Conservation (phyloP, 1,140 invertebrate species). For the Fragariocoptes setiger region DNA sequence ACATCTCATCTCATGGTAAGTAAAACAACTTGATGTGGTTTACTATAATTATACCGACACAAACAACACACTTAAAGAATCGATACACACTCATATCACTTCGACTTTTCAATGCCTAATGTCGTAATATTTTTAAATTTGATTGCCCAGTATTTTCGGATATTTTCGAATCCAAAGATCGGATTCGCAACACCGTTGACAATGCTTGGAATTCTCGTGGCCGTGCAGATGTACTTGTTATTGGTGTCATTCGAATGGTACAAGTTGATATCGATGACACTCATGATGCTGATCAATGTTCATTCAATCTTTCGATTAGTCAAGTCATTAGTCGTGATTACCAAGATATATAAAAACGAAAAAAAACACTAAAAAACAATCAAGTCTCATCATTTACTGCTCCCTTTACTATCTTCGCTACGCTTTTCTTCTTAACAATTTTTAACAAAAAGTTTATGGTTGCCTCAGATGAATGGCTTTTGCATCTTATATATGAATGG, state of each 20-base stretch:
- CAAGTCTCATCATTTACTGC: background rate
- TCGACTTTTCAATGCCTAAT: no score
- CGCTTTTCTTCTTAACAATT: no score
- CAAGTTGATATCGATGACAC: constrained; percentile 46
- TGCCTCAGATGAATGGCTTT: no score
- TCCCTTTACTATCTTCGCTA: no score
- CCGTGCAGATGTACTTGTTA: constrained; percentile 39
- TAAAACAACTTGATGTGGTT: constrained; percentile 25
- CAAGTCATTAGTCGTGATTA: constrained; percentile 49
- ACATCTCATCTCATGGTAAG: constrained; percentile 34
- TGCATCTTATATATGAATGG: no score
- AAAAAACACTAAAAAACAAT: constrained; percentile 26
- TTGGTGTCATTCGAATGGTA: constrained; percentile 55
- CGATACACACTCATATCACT: no score
- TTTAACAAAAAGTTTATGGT: no score
- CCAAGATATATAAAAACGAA: constrained; percentile 41
- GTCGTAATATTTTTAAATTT: no score
- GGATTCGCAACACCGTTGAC: constrained; percentile 37
- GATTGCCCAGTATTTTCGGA: constrained; percentile 14
- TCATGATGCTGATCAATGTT: constrained; percentile 60
- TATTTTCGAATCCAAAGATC: constrained; percentile 56
- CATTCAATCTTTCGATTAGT: constrained; percentile 59
- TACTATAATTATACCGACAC: background rate
- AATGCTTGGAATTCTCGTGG: constrained; percentile 34
- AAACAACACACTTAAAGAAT: no score